Percentiles rank a stretch among this genome's conserved stretches.
Evolutionary conservation across 2,888 invertebrate species (phyloP).

Genomic region (Drosophila stalkeri): DNA sequence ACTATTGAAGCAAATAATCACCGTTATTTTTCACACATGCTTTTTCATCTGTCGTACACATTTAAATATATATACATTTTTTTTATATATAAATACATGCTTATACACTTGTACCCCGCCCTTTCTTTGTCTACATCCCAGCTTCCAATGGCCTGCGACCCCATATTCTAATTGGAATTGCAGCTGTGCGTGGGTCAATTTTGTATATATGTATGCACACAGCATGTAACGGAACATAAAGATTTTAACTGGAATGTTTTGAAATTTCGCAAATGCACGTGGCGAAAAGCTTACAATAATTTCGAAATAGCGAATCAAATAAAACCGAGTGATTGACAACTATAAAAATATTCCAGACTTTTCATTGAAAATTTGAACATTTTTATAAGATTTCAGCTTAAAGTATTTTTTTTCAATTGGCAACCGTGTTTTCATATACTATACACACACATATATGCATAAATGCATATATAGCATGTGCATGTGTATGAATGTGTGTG

Average conservation of each 20-base stretch:
- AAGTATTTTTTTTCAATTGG: not conserved
- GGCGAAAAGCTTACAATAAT: not conserved
- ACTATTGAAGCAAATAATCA: conserved; percentile 1
- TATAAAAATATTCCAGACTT: not conserved
- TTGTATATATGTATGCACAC: conserved; percentile 1
- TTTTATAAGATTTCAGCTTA: not conserved
- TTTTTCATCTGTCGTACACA: conserved; percentile 4
- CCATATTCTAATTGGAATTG: conserved; percentile 51
- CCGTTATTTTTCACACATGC: conserved; percentile 1
- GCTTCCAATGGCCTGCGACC: conserved; percentile 59
- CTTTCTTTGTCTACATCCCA: conserved; percentile 20
- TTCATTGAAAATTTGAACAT: not conserved
- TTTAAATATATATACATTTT: not conserved
- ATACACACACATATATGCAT: conserved; percentile 3
- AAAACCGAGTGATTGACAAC: not conserved
- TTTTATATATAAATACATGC: not conserved
- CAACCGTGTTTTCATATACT: not conserved
- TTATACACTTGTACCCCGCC: conserved; percentile 1
- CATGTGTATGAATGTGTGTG: conserved; percentile 38
- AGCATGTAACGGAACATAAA: conserved; percentile 5
- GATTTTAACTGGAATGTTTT: not conserved
- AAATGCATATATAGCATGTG: conserved; percentile 21
- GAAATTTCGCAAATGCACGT: conserved; percentile 2
- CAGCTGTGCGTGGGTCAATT: conserved; percentile 49
- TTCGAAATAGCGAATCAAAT: not conserved